Evolutionary conservation across 2,113 vertebrate genomes (phyloP).

Genomic region (Pomatorhinus ruficollis): DNA sequence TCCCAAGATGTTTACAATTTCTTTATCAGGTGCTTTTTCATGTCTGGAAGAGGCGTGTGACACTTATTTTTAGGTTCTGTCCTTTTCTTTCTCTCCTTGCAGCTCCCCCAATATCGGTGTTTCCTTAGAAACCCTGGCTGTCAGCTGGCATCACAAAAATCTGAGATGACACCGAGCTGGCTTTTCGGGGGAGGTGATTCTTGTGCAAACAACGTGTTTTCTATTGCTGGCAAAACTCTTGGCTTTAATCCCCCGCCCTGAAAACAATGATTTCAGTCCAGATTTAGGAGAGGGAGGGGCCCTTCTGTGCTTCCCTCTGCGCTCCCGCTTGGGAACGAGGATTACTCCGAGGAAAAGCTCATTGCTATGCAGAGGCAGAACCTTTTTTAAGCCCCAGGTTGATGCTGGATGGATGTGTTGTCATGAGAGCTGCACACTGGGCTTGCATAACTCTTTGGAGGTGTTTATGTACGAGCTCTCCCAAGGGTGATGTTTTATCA

Average conservation of each 20-base stretch:
- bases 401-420: not conserved
- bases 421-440: not conserved
- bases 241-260: not conserved
- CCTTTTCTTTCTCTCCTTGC: not conserved
- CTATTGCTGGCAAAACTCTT: not conserved
- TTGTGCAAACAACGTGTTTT: not conserved
- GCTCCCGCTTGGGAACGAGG: not conserved
- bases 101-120: conserved; percentile 27
- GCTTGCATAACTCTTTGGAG: conserved; percentile 23
- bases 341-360: not conserved
- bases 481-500: conserved; percentile 58
- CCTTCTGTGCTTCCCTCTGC: not conserved
- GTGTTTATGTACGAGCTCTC: conserved; percentile 14
- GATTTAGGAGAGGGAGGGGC: not conserved
- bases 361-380: not conserved
- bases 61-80: conserved; percentile 44
- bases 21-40: not conserved
- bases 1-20: not conserved
- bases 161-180: not conserved
- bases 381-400: not conserved
- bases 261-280: not conserved
- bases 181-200: not conserved
- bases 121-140: conserved; percentile 42
- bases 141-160: not conserved
- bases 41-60: not conserved